Evolutionary conservation across 2,888 invertebrate species (phyloP), one percentile per base, ranked within the genome.

Genomic region (Halocaridina rubra): DNA sequence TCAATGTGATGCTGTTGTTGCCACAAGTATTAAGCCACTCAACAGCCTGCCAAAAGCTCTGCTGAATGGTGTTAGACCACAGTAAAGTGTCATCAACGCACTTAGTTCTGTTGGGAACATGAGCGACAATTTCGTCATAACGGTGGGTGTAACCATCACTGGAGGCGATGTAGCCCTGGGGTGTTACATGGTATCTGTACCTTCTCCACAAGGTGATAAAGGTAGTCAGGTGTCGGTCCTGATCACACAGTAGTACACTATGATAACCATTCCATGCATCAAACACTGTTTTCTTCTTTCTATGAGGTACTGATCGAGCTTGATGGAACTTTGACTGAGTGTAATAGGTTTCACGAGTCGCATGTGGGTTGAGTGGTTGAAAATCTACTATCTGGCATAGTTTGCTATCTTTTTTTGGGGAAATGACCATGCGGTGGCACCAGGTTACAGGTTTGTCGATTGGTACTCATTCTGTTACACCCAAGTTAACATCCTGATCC

Each of bases 201-300:
- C 76, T 67, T 4, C 85, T 80, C 27, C 30, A 80, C 10, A 53
- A 46, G 3, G 67, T 80, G 8, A 85, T 80, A 27, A 80, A 80
- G 7, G 80, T 75, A 3, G 80, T 75, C 0, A 64, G 22, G 29
- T 80, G 64, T 7, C 32, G 29, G 75, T 80, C 67, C 5, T 75
- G 30, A 13, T 0, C 13, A 5, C 27, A 16, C 0, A 80, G 75
- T 22, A 33, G 71, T 0, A 80, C 69, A 30, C 79, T 75, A 27
- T 75, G 67, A 19, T 75, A 85, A 0, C 75, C 67, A 59, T 75
- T 81, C 80, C 75, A 85, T 1, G 67, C 59, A 71, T 85, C 75
- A 32, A 71, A 13, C 1, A 74, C 69, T 7, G 75, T 72, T 27
- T 80, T 84, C 22, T 29, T 33, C 16, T 29, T 74, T 8, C 39